Conservation (phyloP, 2,113 vertebrate genomes). For the Pseudolaguvia tuberculata region DNA sequence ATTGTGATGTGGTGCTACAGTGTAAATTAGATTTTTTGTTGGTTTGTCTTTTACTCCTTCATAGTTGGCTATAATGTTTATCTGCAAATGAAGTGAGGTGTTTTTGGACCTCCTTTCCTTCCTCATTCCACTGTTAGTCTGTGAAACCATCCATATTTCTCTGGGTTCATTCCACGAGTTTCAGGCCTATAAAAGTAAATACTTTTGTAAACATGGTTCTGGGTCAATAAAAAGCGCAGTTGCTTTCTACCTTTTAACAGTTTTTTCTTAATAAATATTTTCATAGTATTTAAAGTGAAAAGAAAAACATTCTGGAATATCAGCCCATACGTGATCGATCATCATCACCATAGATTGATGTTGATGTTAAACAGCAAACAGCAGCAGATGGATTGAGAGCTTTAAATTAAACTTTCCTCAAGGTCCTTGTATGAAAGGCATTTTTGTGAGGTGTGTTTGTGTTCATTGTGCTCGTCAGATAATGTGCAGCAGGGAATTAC, state of each 20-base stretch:
- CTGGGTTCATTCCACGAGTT: no score
- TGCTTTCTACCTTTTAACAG: not conserved
- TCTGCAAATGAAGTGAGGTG: no score
- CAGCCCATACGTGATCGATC: not conserved
- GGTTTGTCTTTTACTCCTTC: not conserved
- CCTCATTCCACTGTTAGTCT: not conserved
- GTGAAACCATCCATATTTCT: no score
- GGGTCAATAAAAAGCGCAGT: not conserved
- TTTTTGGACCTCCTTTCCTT: not conserved
- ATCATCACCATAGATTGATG: not conserved
- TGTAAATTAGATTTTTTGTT: not conserved
- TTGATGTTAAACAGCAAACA: no score
- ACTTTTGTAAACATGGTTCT: not conserved
- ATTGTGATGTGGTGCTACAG: no score
- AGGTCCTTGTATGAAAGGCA: slow-evolving; percentile 63
- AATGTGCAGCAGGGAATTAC: not conserved
- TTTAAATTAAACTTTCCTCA: slow-evolving; percentile 28
- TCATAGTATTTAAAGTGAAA: no score
- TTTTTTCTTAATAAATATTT: not conserved
- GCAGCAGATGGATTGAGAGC: not conserved
- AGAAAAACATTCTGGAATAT: not conserved
- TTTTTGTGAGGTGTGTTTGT: slow-evolving; percentile 32
- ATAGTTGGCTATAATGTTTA: not conserved
- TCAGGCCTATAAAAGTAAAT: no score
- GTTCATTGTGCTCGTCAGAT: slow-evolving; percentile 27